Evolutionary conservation across 2,797 vertebrate genomes (phyloP).

Genomic region (Coregonus suidteri): DNA sequence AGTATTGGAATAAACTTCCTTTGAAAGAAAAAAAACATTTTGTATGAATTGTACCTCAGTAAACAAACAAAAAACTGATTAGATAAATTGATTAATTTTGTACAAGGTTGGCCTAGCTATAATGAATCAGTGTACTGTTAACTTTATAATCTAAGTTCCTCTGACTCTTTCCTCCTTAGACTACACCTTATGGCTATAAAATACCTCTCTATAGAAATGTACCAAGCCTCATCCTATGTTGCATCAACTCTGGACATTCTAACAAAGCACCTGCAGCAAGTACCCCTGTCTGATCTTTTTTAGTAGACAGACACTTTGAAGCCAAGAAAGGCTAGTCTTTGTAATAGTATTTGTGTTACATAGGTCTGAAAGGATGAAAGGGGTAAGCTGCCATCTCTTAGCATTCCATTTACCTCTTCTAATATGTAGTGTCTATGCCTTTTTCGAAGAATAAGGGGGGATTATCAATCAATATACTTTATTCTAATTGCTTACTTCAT

Average conservation of each 20-base stretch:
- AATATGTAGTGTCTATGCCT: neutral
- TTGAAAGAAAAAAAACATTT: too few relatives aligned
- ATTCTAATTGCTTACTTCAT: neutral
- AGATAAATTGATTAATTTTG: too few relatives aligned
- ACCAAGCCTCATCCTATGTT: constrained; percentile 46
- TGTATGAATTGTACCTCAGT: too few relatives aligned
- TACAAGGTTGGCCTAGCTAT: too few relatives aligned
- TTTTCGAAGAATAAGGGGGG: neutral
- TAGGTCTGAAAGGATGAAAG: constrained; percentile 27
- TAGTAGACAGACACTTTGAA: constrained; percentile 63
- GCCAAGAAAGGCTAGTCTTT: constrained; percentile 41
- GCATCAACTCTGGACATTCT: constrained; percentile 68
- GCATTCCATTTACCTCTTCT: neutral
- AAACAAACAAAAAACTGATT: too few relatives aligned
- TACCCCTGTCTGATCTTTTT: constrained; percentile 45
- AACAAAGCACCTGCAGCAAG: constrained; percentile 63
- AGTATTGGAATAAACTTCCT: too few relatives aligned
- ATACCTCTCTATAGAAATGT: neutral
- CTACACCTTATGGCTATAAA: neutral
- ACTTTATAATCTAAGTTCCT: neutral
- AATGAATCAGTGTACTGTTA: neutral
- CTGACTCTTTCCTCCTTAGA: neutral
- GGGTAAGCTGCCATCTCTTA: neutral
- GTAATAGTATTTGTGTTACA: constrained; percentile 55
- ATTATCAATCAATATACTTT: neutral